A percentile compares a stretch with the other conserved stretches of the same genome.
Evolutionary conservation across 92 coral and sea anemone species (phyloP).

Genomic region (Phenganax stokvisi): DNA sequence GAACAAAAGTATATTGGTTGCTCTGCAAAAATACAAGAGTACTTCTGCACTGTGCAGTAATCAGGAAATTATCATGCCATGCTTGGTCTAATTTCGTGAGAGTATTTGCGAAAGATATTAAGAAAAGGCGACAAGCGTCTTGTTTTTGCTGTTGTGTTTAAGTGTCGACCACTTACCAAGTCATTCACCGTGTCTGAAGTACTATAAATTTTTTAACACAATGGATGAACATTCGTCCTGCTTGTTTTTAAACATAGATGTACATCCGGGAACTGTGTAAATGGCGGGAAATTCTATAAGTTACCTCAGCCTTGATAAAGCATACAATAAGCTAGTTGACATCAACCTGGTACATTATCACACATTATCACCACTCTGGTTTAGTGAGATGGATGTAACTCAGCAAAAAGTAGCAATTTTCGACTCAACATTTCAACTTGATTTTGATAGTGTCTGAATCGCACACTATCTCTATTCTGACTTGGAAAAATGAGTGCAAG

Average conservation of each 20-base stretch:
- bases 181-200: background rate
- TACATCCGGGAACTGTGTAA: background rate
- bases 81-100: background rate
- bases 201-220: background rate
- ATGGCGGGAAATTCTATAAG: background rate
- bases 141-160: constrained; percentile 5
- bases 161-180: background rate
- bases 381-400: background rate
- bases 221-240: constrained; percentile 1
- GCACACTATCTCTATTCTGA: no score
- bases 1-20: background rate
- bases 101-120: background rate
- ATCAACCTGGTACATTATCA: background rate
- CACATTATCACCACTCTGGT: background rate
- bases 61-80: background rate
- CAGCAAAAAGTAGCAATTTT: no score
- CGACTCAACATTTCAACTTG: no score
- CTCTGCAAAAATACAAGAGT: background rate
- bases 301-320: no score
- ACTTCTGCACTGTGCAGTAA: background rate
- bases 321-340: background rate
- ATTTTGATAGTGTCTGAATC: no score
- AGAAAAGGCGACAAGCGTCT: background rate
- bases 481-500: no score
- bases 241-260: background rate